A percentile compares a stretch with the other conserved stretches of the same genome.
Conservation (phyloP, 2,797 vertebrate genomes). For the Gymnoscopelus braueri region DNA sequence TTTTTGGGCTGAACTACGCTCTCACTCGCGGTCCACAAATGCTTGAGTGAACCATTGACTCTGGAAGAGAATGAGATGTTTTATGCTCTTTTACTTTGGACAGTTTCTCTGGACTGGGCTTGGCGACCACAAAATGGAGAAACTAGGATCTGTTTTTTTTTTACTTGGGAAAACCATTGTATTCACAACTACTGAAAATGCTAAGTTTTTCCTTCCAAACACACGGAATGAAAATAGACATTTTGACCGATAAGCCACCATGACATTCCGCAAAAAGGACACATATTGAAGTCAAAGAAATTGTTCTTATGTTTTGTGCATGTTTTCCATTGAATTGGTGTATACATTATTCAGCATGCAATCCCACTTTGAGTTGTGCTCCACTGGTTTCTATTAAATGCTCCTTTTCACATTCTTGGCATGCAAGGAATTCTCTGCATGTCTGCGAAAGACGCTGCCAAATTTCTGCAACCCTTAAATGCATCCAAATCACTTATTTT, state of each 20-base stretch:
- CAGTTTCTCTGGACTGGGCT: conserved; percentile 21
- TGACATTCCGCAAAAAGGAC: background rate
- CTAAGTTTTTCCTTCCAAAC: no score
- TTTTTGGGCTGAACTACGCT: conserved; percentile 15
- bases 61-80: conserved; percentile 44
- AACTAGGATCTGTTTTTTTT: conserved; percentile 40
- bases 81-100: conserved; percentile 25
- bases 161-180: conserved; percentile 54
- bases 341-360: conserved; percentile 54
- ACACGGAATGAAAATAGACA: no score
- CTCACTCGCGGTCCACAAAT: conserved; percentile 70
- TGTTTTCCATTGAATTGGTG: conserved; percentile 30
- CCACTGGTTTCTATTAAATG: conserved; percentile 29
- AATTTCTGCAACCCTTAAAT: conserved; percentile 30
- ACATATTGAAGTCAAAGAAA: conserved; percentile 5
- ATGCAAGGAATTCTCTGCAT: conserved; percentile 48
- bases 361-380: conserved; percentile 35
- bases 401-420: conserved; percentile 35
- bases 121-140: conserved; percentile 17
- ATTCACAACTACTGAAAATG: conserved; percentile 20
- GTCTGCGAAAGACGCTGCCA: conserved; percentile 50
- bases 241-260: background rate
- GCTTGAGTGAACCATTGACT: conserved; percentile 55
- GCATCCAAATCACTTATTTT: conserved; percentile 42
- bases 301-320: conserved; percentile 24